A percentile compares a stretch with the other conserved stretches of the same genome.
Evolutionary conservation across 2,113 vertebrate species (phyloP).

Genomic region (Cervus canadensis): DNA sequence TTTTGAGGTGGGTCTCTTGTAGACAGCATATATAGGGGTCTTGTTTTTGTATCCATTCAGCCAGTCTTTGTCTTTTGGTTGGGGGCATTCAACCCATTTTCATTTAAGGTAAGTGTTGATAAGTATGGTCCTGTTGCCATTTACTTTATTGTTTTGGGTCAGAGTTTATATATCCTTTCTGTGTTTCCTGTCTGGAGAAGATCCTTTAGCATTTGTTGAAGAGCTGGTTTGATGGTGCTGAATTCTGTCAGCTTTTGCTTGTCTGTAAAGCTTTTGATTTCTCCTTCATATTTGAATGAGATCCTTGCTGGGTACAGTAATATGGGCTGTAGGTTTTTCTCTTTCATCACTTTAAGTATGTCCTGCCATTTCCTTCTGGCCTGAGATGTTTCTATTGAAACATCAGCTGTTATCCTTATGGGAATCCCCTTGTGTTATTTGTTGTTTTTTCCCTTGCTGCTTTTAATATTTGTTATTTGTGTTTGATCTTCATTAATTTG

Average conservation of each 20-base stretch:
- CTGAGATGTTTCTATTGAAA: background rate
- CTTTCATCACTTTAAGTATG: background rate
- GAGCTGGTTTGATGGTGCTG: background rate
- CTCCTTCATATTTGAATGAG: background rate
- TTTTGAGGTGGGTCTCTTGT: background rate
- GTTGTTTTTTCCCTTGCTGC: no score
- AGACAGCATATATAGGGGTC: background rate
- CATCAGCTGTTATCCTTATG: no score
- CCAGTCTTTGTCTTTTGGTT: background rate
- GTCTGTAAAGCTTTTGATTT: background rate
- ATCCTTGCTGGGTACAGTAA: background rate
- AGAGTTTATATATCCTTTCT: background rate
- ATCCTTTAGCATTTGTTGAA: background rate
- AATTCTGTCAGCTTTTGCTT: background rate
- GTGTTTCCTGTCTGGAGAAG: background rate
- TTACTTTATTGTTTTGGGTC: background rate
- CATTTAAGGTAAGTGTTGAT: background rate
- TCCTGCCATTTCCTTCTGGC: background rate
- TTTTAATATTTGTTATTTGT: no score
- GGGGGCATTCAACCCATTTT: background rate
- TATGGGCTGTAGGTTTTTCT: background rate
- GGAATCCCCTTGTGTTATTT: no score
- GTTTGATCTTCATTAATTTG: no score
- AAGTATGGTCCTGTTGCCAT: background rate
- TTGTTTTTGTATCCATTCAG: background rate